phyloP scores from a whole-genome alignment of 2,888 invertebrate genomes.

The Herminia tarsipennalis region DNA sequence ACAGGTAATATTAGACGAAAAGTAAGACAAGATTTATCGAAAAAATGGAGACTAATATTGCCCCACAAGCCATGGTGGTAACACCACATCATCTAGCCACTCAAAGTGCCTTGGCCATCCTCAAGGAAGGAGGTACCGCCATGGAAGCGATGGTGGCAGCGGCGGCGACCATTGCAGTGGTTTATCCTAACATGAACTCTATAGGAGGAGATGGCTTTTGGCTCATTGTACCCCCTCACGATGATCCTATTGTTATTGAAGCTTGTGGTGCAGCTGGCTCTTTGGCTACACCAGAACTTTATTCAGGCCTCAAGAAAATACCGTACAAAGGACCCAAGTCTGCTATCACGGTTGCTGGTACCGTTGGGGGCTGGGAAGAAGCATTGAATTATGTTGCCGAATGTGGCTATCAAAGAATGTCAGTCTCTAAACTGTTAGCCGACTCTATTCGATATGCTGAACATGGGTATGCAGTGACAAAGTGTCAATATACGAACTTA shows the following conservation, averaged over 20 bases:
- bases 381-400: conserved; percentile 71
- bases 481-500: conserved; percentile 44
- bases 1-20: conserved; percentile 24
- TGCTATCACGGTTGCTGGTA: conserved; percentile 73
- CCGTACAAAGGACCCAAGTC: conserved; percentile 68
- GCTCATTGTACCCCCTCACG: conserved; percentile 73
- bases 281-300: conserved; percentile 64
- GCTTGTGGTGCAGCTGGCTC: conserved; percentile 74
- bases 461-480: conserved; percentile 66
- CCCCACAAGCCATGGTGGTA: conserved; percentile 72
- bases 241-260: conserved; percentile 71
- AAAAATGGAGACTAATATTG: conserved; percentile 59
- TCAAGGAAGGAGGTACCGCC: conserved; percentile 74
- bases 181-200: conserved; percentile 76
- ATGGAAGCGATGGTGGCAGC: conserved; percentile 77
- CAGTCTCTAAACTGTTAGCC: conserved; percentile 58
- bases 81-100: conserved; percentile 77
- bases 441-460: conserved; percentile 76
- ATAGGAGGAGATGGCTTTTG: conserved; percentile 78
- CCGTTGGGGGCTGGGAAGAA: conserved; percentile 76
- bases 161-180: conserved; percentile 74
- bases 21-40: not conserved
- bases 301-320: conserved; percentile 53
- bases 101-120: conserved; percentile 68
- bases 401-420: conserved; percentile 65